These are phyloP conservation scores for Actinia tenebrosa DNA, from an alignment of 64 coral and sea anemone genomes.

Conservation along the genomic window DNA sequence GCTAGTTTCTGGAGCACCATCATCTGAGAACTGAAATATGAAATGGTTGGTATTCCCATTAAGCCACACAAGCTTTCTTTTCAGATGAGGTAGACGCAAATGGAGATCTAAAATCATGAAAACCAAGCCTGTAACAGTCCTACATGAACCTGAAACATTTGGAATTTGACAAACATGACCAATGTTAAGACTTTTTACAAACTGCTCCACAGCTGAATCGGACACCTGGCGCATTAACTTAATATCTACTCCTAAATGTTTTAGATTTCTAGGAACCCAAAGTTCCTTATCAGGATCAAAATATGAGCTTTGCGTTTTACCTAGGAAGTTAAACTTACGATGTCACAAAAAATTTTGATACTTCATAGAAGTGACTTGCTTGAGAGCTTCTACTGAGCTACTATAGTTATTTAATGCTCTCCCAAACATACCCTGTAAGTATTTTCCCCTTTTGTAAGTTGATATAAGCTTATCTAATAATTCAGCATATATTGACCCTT, in stretches of 20 bases:
- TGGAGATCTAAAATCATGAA: slow-evolving; percentile 40
- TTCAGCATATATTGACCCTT: slow-evolving; percentile 7
- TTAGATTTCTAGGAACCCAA: slow-evolving; percentile 39
- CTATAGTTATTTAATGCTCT: slow-evolving; percentile 13
- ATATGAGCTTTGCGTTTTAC: slow-evolving; percentile 37
- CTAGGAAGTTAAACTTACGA: slow-evolving; percentile 25
- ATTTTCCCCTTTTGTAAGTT: slow-evolving; percentile 3
- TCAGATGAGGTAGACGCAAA: slow-evolving; percentile 29
- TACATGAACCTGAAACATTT: slow-evolving; percentile 28
- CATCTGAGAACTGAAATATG: slow-evolving; percentile 32
- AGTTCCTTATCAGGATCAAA: slow-evolving; percentile 36
- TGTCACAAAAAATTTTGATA: slow-evolving; percentile 28
- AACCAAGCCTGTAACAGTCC: slow-evolving; percentile 18
- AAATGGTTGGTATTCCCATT: slow-evolving; percentile 35
- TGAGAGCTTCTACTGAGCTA: not conserved
- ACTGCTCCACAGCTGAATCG: slow-evolving; percentile 23
- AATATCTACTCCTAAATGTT: slow-evolving; percentile 12
- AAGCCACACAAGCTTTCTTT: slow-evolving; percentile 6
- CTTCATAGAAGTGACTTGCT: slow-evolving; percentile 26
- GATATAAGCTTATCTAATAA: slow-evolving; percentile 1
- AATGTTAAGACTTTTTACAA: slow-evolving; percentile 39
- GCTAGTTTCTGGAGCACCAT: slow-evolving; percentile 23
- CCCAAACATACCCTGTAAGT: slow-evolving; percentile 43
- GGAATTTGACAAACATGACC: slow-evolving; percentile 21
- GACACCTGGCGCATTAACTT: not conserved